phyloP scores from a whole-genome alignment of 2,888 invertebrate genomes.

The Chydorus sphaericus region DNA sequence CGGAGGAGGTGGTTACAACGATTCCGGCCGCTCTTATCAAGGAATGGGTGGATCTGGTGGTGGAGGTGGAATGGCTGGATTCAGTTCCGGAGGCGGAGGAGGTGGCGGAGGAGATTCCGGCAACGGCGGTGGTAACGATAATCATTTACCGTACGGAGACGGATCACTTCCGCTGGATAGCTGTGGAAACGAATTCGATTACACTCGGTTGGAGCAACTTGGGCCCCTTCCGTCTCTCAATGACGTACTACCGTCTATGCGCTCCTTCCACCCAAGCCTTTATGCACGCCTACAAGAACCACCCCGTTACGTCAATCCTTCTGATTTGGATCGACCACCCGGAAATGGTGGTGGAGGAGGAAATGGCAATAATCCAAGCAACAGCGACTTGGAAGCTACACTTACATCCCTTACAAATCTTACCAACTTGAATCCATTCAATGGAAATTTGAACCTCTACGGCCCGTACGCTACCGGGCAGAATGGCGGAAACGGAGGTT shows the following conservation, averaged over 20 bases:
- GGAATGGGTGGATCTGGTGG: slow-evolving; percentile 32
- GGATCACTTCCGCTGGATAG: slow-evolving; percentile 21
- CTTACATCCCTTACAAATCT: slow-evolving; percentile 5
- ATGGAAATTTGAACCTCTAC: slow-evolving; percentile 1
- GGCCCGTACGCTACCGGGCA: not conserved
- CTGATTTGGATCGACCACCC: slow-evolving; percentile 10
- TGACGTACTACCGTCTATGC: slow-evolving; percentile 38
- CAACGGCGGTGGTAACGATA: slow-evolving; percentile 6
- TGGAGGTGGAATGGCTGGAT: slow-evolving; percentile 43
- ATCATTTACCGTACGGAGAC: slow-evolving; percentile 1
- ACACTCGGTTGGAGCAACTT: slow-evolving; percentile 38
- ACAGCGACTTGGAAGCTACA: slow-evolving; percentile 8
- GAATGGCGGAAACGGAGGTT: not conserved
- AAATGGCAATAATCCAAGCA: not conserved
- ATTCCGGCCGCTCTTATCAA: slow-evolving; percentile 26
- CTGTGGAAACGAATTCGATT: slow-evolving; percentile 19
- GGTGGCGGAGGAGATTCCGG: slow-evolving; percentile 31
- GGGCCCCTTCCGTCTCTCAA: slow-evolving; percentile 25
- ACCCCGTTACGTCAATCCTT: slow-evolving; percentile 9
- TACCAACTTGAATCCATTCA: slow-evolving; percentile 4
- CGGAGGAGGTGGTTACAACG: slow-evolving; percentile 46
- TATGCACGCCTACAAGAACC: slow-evolving; percentile 12
- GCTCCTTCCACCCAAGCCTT: slow-evolving; percentile 37
- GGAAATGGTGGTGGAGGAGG: slow-evolving; percentile 1
- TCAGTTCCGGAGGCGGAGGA: slow-evolving; percentile 32